Conservation (phyloP, 2,888 invertebrate genomes). For the Notocelia uddmanniana region DNA sequence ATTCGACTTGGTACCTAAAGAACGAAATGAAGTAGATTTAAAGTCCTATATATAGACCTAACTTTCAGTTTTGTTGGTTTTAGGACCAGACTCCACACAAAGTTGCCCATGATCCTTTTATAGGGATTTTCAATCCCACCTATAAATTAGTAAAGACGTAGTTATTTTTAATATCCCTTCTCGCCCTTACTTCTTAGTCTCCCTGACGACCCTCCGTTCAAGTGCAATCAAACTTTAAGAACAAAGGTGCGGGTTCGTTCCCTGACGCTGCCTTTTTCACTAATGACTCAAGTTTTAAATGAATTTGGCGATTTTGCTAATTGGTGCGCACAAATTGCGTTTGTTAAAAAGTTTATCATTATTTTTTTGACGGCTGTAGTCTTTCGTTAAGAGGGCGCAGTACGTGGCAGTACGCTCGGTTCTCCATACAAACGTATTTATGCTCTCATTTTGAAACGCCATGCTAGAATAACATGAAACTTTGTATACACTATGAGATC, state of each 20-base stretch:
- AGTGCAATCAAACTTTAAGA: conserved; percentile 52
- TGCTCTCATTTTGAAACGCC: no score
- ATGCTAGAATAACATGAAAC: no score
- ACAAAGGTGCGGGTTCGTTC: conserved; percentile 33
- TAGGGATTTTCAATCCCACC: conserved; percentile 13
- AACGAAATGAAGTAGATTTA: no score
- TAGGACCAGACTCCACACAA: no score
- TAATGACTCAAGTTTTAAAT: conserved; percentile 41
- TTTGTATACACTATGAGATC: no score
- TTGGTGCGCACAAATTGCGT: conserved; percentile 36
- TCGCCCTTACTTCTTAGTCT: conserved; percentile 55
- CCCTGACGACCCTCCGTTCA: conserved; percentile 55
- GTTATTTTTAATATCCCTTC: conserved; percentile 19
- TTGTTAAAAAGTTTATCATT: conserved; percentile 39
- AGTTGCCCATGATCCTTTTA: no score
- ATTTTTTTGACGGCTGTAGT: conserved; percentile 6
- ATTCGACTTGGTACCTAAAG: no score
- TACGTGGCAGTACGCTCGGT: no score
- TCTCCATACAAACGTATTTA: no score
- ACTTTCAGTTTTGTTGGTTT: no score
- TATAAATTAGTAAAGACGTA: conserved; percentile 52
- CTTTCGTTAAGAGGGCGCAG: neutral
- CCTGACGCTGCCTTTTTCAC: conserved; percentile 24
- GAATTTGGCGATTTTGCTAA: conserved; percentile 39
- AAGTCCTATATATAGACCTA: no score